Percentiles rank a stretch among this genome's conserved stretches.
These are phyloP conservation scores for Drosophila ohnishii DNA, from an alignment of 1,140 invertebrate species.

Conservation along the genomic window DNA sequence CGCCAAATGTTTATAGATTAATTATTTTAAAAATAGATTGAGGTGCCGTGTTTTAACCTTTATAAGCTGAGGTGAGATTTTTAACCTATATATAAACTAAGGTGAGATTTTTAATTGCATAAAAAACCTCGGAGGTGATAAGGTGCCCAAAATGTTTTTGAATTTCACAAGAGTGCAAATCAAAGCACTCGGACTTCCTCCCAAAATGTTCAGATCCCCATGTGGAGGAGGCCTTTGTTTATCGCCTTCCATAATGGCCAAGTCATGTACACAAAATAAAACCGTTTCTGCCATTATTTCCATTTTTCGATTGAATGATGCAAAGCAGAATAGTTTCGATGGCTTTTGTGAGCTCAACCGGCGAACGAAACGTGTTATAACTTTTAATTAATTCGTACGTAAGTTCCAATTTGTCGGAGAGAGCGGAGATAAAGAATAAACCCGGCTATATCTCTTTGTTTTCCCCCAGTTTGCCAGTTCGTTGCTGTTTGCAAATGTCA, in stretches of 20 bases:
- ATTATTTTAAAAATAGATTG: constrained; percentile 1
- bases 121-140: constrained; percentile 18
- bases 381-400: constrained; percentile 33
- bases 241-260: constrained; percentile 14
- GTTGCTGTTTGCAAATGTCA: constrained; percentile 51
- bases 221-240: constrained; percentile 16
- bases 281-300: constrained; percentile 21
- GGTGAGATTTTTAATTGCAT: constrained; percentile 5
- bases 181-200: neutral
- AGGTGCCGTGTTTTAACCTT: neutral
- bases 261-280: constrained; percentile 31
- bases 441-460: constrained; percentile 17
- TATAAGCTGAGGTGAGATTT: neutral
- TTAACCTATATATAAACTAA: constrained; percentile 2
- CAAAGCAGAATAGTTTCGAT: constrained; percentile 27
- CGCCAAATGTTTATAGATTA: constrained; percentile 1
- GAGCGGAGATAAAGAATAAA: constrained; percentile 21
- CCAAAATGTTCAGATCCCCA: neutral
- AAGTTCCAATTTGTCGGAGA: constrained; percentile 10
- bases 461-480: constrained; percentile 8
- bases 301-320: constrained; percentile 9
- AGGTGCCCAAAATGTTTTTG: neutral
- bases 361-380: constrained; percentile 49
- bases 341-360: constrained; percentile 9
- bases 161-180: constrained; percentile 19